Percentiles rank a stretch among this genome's conserved stretches.
Conservation (phyloP, 2,888 invertebrate genomes). For the Lithophane semibrunnea region DNA sequence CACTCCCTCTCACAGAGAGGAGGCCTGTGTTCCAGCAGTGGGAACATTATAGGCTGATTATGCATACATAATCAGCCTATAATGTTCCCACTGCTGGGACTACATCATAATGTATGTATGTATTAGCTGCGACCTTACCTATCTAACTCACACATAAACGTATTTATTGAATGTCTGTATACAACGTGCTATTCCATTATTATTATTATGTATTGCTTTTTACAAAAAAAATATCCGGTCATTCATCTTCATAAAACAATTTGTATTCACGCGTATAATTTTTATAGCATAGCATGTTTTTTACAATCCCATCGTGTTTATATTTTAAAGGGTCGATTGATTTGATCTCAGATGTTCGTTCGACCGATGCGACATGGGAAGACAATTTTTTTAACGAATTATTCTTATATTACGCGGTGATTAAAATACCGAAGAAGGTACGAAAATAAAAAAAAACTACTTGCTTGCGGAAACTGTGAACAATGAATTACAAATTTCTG, state of each 20-base stretch:
- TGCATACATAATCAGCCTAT: too few species aligned
- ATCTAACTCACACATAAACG: neutral
- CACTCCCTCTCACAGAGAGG: too few species aligned
- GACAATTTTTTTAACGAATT: slow-evolving; percentile 2
- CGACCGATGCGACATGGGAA: slow-evolving; percentile 4
- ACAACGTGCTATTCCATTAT: neutral
- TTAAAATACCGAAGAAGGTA: neutral
- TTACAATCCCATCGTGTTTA: slow-evolving; percentile 19
- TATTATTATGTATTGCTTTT: slow-evolving; percentile 21
- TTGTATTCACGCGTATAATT: slow-evolving; percentile 8
- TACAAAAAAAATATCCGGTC: slow-evolving; percentile 19
- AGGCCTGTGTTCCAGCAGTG: too few species aligned
- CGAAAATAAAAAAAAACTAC: neutral
- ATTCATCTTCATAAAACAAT: slow-evolving; percentile 18
- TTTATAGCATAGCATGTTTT: slow-evolving; percentile 13
- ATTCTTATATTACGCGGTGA: neutral
- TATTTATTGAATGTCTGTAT: neutral
- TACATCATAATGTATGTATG: too few species aligned
- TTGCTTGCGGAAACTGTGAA: neutral
- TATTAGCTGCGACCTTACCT: too few species aligned
- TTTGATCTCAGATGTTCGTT: slow-evolving; percentile 16
- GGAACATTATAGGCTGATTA: too few species aligned
- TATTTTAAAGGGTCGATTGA: slow-evolving; percentile 5
- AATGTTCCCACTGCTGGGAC: too few species aligned
- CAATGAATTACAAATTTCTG: neutral